A percentile compares a stretch with the other conserved stretches of the same genome.
Evolutionary conservation across 2,113 vertebrate species (phyloP).

Genomic region (Chlamydotis undulata): DNA sequence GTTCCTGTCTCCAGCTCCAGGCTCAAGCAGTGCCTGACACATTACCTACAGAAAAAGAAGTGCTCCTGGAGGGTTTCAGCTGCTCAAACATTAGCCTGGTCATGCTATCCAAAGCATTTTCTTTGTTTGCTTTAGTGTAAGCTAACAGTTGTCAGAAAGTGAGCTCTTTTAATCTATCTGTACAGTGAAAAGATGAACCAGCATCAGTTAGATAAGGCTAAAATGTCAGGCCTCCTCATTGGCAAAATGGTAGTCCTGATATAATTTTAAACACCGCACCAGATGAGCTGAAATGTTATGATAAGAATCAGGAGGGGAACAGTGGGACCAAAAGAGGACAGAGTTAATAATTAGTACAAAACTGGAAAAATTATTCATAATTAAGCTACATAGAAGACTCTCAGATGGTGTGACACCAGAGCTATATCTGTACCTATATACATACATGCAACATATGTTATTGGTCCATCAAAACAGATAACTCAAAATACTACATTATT

Average conservation of each 20-base stretch:
- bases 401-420: accelerated
- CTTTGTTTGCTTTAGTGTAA: neutral
- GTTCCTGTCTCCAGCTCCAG: neutral
- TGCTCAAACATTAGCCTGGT: neutral
- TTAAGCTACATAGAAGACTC: neutral
- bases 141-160: neutral
- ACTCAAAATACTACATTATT: neutral
- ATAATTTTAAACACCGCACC: neutral
- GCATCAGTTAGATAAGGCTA: neutral
- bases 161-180: neutral
- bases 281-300: neutral
- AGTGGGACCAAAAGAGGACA: neutral
- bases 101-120: neutral
- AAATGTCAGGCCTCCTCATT: neutral
- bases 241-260: neutral
- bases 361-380: neutral
- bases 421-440: neutral
- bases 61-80: neutral
- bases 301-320: neutral
- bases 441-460: neutral
- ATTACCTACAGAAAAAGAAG: neutral
- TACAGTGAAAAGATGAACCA: neutral
- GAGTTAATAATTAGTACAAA: neutral
- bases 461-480: neutral
- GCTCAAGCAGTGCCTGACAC: neutral